Base-by-base conservation (phyloP, 2,888 invertebrate genomes). In the Cataglyphis albicans region DNA sequence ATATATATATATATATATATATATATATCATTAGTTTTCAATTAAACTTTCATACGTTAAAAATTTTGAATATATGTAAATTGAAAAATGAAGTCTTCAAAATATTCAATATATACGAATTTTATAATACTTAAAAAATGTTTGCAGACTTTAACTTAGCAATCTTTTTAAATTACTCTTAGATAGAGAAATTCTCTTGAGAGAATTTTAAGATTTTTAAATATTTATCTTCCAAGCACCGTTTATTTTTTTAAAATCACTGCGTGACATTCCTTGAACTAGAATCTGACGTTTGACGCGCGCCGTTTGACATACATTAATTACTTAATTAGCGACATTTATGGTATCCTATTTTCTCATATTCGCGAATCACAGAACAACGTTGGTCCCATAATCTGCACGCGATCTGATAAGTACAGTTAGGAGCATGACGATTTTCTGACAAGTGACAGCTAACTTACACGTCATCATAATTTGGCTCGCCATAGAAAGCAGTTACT, bases 361-460 rank as follows among this genome's bases (percentile, higher is more conserved):
- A 15, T 29, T 21, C 21, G 32, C 63, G 44, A 21, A 63, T 63
- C 65, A 76, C 25, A 67, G 52, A 76, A n/a, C n/a, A 15, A 15
- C 44, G 52, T 25, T 52, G 48, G 48, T 67, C n/a, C 38, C 67
- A n/a, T 52, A 76, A 67, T 76, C 68, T n/a, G 52, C 67, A 35
- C 52, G 68, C 75, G 48, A 76, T 76, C 67, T 76, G 67, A 64
- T 67, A 67, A 67, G 52, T 76, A 76, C 75, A 76, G 75, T 76
- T 76, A 67, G 67, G 15, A 35, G 5, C 67, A 55, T 38, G 52
- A 76, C 52, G 25, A 52, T 68, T 15, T 44, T n/a, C 25, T 29
- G 70, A 70, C 78, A 70, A 76, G 52, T 35, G 67, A 65, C 35
- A 25, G 1, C 25, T 21, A 29, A 15, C 67, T 18, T 48, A 70